Percentiles rank a stretch among this genome's conserved stretches.
phyloP scores from a whole-genome alignment of 2,113 vertebrate species.

The Stomatorhinus ivindoensis region DNA sequence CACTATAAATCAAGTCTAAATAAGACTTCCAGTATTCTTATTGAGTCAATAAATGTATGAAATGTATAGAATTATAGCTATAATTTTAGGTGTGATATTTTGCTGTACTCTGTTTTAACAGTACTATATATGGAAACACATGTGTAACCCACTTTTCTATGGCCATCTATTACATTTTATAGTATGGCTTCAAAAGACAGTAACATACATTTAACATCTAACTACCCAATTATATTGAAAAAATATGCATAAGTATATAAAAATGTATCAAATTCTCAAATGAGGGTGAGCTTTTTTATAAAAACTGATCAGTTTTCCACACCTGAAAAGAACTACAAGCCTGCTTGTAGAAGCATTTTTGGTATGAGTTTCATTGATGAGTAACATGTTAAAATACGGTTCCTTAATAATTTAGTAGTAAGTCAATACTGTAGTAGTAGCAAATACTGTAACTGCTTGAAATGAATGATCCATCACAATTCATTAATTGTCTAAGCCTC shows the following conservation, averaged over 20 bases:
- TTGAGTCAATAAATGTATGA: background rate
- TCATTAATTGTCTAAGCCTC: too few species aligned
- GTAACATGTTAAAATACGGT: background rate
- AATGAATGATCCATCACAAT: too few species aligned
- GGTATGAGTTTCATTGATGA: background rate
- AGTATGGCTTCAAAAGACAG: background rate
- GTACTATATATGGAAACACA: background rate
- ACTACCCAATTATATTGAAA: background rate
- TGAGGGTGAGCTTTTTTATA: background rate
- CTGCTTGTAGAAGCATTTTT: background rate
- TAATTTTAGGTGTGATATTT: background rate
- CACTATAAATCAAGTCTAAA: background rate
- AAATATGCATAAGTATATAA: background rate
- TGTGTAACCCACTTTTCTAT: background rate
- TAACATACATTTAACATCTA: background rate
- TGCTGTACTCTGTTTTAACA: background rate
- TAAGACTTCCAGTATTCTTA: background rate
- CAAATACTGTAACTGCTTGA: too few species aligned
- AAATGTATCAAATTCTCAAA: background rate
- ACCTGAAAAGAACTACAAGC: background rate
- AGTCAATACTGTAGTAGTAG: too few species aligned
- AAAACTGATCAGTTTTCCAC: background rate
- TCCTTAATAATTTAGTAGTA: too few species aligned
- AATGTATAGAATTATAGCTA: background rate
- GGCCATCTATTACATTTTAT: background rate